Evolutionary conservation across 2,797 vertebrate genomes (phyloP).

Genomic region (Threskiornis aethiopicus): DNA sequence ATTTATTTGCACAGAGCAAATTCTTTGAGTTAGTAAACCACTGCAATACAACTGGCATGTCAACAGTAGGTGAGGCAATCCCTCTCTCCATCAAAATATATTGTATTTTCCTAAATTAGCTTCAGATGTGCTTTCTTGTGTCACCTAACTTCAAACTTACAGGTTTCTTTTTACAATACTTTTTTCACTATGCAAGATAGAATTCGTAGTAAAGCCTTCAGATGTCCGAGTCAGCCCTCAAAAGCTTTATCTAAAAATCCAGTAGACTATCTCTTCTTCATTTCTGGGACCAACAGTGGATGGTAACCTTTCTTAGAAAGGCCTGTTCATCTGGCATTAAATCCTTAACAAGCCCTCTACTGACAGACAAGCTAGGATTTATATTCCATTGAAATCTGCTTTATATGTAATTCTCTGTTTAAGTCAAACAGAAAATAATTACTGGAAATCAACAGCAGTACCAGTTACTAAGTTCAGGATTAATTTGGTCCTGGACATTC

Average conservation of each 20-base stretch:
- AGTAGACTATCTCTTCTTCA: background rate
- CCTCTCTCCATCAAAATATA: background rate
- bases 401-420: background rate
- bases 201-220: background rate
- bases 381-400: background rate
- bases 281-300: background rate
- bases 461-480: background rate
- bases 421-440: background rate
- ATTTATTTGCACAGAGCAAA: background rate
- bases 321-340: background rate
- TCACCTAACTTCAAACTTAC: background rate
- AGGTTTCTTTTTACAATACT: background rate
- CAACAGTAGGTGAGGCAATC: background rate
- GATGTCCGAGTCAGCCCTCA: background rate
- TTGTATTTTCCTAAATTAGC: background rate
- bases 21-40: background rate
- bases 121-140: background rate
- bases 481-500: background rate
- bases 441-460: background rate
- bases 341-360: background rate
- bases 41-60: fast-evolving
- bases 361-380: background rate
- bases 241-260: background rate
- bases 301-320: background rate
- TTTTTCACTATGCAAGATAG: background rate